phyloP scores from a whole-genome alignment of 2,888 invertebrate species.

The Ichneumoninae sp. region DNA sequence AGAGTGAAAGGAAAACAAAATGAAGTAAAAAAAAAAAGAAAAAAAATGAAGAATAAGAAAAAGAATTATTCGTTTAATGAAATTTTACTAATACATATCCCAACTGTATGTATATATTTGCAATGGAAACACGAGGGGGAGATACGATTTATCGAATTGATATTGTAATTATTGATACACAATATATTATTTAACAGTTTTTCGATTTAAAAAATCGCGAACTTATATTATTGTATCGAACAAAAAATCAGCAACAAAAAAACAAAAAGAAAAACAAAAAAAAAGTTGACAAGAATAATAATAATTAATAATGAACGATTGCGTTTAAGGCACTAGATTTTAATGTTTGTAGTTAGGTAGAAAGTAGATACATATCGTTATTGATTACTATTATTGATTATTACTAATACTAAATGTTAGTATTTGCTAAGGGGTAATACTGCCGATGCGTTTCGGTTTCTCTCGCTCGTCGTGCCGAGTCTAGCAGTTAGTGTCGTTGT shows the following conservation, averaged over 20 bases:
- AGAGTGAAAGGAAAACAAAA: conserved; percentile 58
- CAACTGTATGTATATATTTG: conserved; percentile 83
- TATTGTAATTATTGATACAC: conserved; percentile 70
- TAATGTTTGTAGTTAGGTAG: conserved; percentile 79
- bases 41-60: conserved; percentile 23
- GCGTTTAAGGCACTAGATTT: conserved; percentile 79
- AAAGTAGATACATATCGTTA: conserved; percentile 80
- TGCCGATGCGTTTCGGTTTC: conserved; percentile 78
- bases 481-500: not conserved
- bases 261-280: conserved; percentile 59
- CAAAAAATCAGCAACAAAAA: conserved; percentile 54
- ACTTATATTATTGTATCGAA: conserved; percentile 48
- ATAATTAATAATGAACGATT: conserved; percentile 67
- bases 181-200: conserved; percentile 73
- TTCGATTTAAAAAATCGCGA: conserved; percentile 57
- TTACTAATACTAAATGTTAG: conserved; percentile 73
- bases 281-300: conserved; percentile 70
- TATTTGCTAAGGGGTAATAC: conserved; percentile 77
- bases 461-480: conserved; percentile 69
- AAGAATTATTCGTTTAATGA: conserved; percentile 69
- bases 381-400: conserved; percentile 65
- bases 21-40: conserved; percentile 50
- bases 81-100: conserved; percentile 82
- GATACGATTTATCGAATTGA: conserved; percentile 75
- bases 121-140: conserved; percentile 71